A percentile compares a stretch with the other conserved stretches of the same genome.
These are phyloP conservation scores for Alfaro cultratus DNA, from an alignment of 2,797 vertebrate species.

Conservation along the genomic window DNA sequence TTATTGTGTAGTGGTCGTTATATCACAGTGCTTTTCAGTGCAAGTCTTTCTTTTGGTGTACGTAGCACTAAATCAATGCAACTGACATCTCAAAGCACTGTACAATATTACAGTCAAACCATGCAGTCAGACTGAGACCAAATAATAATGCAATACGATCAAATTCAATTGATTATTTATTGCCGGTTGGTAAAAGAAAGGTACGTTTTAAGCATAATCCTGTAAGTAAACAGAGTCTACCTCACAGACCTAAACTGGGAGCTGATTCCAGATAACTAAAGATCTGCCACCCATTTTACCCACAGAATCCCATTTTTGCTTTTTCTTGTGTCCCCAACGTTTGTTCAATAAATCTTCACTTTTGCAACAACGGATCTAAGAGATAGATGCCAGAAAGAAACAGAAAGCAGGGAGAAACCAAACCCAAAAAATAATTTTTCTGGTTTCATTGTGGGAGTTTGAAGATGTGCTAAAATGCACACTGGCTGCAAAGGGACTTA, in stretches of 20 bases:
- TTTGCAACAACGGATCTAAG: neutral
- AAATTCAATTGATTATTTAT: neutral
- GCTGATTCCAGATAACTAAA: neutral
- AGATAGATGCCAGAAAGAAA: neutral
- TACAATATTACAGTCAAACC: neutral
- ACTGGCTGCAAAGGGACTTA: too few relatives aligned
- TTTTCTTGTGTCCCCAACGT: too few relatives aligned
- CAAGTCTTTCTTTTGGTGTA: neutral
- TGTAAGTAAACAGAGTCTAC: neutral
- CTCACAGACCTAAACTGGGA: neutral
- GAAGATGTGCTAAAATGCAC: too few relatives aligned
- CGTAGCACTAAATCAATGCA: neutral
- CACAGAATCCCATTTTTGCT: too few relatives aligned
- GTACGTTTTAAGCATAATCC: neutral
- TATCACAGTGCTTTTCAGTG: neutral
- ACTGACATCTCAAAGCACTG: neutral
- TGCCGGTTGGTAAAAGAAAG: neutral
- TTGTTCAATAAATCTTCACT: too few relatives aligned
- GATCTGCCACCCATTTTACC: too few relatives aligned
- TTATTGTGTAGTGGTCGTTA: neutral
- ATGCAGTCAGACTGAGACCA: neutral
- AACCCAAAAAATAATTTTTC: too few relatives aligned
- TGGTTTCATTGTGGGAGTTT: too few relatives aligned
- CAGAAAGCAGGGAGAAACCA: neutral
- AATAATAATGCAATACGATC: neutral